A percentile compares a stretch with the other conserved stretches of the same genome.
phyloP scores from a whole-genome alignment of 1,140 invertebrate species.

The Cydia splendana region DNA sequence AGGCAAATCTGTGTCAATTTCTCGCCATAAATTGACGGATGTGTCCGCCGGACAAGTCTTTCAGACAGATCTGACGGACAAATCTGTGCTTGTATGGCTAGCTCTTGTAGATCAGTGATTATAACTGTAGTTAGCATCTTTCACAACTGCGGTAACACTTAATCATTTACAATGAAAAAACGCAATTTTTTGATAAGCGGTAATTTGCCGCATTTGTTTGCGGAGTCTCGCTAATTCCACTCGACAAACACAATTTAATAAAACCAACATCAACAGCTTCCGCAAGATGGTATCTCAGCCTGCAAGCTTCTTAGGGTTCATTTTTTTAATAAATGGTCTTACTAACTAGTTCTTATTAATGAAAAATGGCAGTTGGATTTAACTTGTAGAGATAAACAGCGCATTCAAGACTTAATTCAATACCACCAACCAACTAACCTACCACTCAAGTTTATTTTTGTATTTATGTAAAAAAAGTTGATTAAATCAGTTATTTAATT shows the following conservation, averaged over 20 bases:
- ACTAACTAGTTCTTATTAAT: not conserved
- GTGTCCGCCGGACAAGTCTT: no score
- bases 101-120: not conserved
- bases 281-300: not conserved
- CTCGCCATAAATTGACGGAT: no score
- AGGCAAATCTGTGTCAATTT: no score
- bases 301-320: not conserved
- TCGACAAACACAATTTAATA: not conserved
- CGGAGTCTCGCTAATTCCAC: not conserved
- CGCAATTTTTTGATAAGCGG: constrained; percentile 10
- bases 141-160: not conserved
- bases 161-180: not conserved
- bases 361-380: no score
- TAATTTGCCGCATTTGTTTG: not conserved
- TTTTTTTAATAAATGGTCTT: not conserved
- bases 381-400: no score
- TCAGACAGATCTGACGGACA: no score
- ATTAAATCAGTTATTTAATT: no score
- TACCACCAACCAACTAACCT: no score
- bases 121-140: not conserved
- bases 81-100: no score
- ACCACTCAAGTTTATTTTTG: no score
- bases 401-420: no score
- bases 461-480: no score
- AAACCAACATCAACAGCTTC: not conserved